Base-by-base conservation (phyloP, 1,140 invertebrate genomes). In the Heliothis virescens region DNA sequence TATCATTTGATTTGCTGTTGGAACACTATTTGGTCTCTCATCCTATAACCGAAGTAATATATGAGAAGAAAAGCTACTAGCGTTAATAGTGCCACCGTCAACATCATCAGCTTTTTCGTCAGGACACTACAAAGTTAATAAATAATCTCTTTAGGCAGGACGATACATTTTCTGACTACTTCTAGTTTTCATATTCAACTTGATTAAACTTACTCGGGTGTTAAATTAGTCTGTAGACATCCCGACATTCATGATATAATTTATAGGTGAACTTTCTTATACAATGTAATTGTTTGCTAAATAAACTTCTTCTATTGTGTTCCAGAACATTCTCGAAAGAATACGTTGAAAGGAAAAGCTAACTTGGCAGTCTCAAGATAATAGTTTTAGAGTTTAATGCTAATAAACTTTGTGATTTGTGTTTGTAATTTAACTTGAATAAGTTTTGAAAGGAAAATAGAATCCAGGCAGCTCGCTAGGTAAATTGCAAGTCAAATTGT, bases 171-270 rank as follows among this genome's bases (percentile, higher is more conserved):
- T 26, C 18, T 18, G 53, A n/a, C 26, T 10, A 29, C 41, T 53
- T n/a, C 21, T 72, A 72, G 21, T 62, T 52, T 52, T 62, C 11
- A 48, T 63, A 50, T 63, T 34, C 12, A 47, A 48, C n/a, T 53
- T 57, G 75, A 77, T 77, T 77, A 65, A 77, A 77, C 48, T 62
- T 77, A 57, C 50, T 77, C 75, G 29, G 55, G 75, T 77, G 62
- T 77, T 67, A 77, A 77, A 77, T 65, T 77, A 65, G 29, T 77
- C 34, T 29, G 52, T 26, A 52, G 62, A 67, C 75, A 29, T 55
- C 48, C 5, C 41, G 75, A 67, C 62, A 41, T 77, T 55, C 75
- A 47, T 62, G 55, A 15, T 67, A 67, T 77, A 77, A 77, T 77
- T 77, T 77, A 77, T 77, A 63, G n/a, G 50, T 34, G 21, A 77